phyloP scores from a whole-genome alignment of 2,113 vertebrate species.

The Rhabdornis inornatus region DNA sequence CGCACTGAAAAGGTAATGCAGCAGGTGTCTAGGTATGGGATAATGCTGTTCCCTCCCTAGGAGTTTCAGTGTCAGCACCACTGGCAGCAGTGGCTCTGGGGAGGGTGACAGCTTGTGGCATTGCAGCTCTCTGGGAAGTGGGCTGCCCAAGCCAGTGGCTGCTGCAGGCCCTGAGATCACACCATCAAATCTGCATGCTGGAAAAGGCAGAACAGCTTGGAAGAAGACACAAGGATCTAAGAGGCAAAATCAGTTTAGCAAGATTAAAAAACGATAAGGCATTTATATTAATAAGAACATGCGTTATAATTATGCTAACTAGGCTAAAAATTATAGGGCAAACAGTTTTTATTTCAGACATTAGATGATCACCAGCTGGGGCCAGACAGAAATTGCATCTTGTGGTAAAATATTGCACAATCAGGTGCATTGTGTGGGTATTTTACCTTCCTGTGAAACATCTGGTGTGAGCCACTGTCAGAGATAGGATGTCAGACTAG shows the following conservation, averaged over 20 bases:
- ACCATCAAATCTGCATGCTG: neutral
- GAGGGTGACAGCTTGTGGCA: rapidly evolving
- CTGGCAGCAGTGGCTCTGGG: neutral
- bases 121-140: rapidly evolving
- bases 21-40: neutral
- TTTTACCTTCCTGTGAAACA: constrained; percentile 49
- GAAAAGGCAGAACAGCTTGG: neutral
- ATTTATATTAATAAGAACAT: constrained; percentile 33
- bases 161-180: neutral
- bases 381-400: constrained; percentile 4
- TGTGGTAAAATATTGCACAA: neutral
- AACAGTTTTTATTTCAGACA: constrained; percentile 40
- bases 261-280: neutral
- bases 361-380: constrained; percentile 44
- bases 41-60: neutral
- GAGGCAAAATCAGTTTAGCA: neutral
- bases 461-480: constrained; percentile 25
- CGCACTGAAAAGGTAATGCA: neutral
- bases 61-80: neutral
- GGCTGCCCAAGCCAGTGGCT: rapidly evolving
- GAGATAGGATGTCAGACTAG: constrained; percentile 22
- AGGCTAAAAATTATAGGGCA: constrained; percentile 39
- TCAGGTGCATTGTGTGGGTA: constrained; percentile 34
- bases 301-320: constrained; percentile 40
- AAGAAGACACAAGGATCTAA: neutral